These are phyloP conservation scores for Crotalus viridis DNA, from an alignment of 2,113 vertebrate species.

Conservation along the genomic window DNA sequence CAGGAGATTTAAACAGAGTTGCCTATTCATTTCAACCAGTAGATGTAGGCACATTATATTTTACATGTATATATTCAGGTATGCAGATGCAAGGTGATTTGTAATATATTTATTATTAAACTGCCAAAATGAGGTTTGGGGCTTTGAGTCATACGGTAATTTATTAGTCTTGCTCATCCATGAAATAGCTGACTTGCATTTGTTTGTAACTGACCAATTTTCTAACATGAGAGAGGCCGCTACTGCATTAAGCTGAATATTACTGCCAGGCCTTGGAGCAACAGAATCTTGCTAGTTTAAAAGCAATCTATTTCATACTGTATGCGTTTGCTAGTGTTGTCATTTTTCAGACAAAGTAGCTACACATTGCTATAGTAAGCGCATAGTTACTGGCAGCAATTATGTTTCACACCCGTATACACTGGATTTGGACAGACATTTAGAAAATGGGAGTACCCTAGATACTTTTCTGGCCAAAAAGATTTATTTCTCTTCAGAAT, in stretches of 20 bases:
- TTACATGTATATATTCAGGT: background rate
- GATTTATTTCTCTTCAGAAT: background rate
- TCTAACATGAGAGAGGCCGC: background rate
- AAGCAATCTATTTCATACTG: background rate
- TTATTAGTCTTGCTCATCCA: background rate
- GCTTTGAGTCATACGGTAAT: background rate
- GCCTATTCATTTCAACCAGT: background rate
- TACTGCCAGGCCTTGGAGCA: background rate
- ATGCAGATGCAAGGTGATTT: background rate
- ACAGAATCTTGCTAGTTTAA: background rate
- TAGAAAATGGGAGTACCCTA: background rate
- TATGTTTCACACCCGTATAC: background rate
- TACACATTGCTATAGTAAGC: background rate
- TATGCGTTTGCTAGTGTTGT: background rate
- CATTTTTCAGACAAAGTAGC: background rate
- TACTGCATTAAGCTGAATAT: constrained; percentile 11
- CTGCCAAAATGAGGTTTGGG: constrained; percentile 2
- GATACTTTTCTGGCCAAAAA: background rate
- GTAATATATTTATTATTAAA: constrained; percentile 3
- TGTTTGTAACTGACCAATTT: background rate
- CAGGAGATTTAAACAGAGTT: background rate
- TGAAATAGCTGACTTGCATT: constrained; percentile 7
- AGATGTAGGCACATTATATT: background rate
- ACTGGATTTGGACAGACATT: background rate
- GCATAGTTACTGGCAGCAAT: background rate